Base-by-base conservation (phyloP, 2,113 vertebrate species). In the Tachuris rubrigastra region DNA sequence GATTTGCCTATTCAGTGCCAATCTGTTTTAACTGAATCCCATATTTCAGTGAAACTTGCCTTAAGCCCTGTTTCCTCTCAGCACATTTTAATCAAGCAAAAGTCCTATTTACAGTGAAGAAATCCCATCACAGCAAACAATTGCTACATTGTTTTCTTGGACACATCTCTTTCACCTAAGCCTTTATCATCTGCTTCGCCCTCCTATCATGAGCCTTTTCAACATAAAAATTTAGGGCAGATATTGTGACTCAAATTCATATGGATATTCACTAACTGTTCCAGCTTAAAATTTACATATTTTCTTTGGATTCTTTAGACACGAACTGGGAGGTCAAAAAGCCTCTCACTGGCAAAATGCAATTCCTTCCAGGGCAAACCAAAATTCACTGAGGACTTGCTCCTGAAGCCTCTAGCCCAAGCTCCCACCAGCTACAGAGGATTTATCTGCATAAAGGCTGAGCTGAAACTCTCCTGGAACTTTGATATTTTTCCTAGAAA, bases 81-180 rank as follows among this genome's bases (percentile, higher is more conserved):
- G 47, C 35, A 77, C 82, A 72, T 93, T 93, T 93, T 92, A 81
- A 91, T 96, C 59, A 91, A 68, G 66, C 9, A 87, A 95, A 96
- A 89, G 87, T 92, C 65, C 76, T 20, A 67, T 81, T 84, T 75
- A 46, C 10, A 92, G 41, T 41, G 62, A 84, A 82, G 58, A 93
- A 93, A 92, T 92, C 69, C 31, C 0, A 0, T 92, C 87, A 82
- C 4, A 68, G 49, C 0, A 1, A 96, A 92, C 68, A 88, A 86
- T 56, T 15, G 6, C 30, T 46, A 47, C 18, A 44, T 58, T 90
- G 76, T 92, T 92, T 92, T 84, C 75, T 79, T 20, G 44, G 52
- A 84, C 28, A 60, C 56, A 47, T 62, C 52, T 75, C 5, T 6
- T 93, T 90, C 59, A 95, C 46, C 31, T 55, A 62, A 78, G 52